These are phyloP conservation scores for Drosophila kanapiae DNA, from an alignment of 1,140 invertebrate species.

Conservation along the genomic window DNA sequence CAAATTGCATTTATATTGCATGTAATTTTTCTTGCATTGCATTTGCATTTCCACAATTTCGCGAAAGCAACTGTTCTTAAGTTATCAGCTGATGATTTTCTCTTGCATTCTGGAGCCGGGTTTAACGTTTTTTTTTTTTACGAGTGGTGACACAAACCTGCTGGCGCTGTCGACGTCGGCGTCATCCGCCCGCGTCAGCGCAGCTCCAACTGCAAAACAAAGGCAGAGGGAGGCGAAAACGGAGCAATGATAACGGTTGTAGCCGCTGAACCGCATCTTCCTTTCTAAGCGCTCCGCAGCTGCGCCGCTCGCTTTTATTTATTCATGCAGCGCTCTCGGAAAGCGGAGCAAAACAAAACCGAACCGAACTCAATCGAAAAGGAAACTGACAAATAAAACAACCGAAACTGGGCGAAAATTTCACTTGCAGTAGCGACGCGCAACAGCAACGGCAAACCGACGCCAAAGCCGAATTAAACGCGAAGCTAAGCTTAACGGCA, in stretches of 20 bases:
- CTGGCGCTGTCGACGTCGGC: constrained; percentile 20
- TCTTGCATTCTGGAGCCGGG: no score
- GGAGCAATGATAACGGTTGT: constrained; percentile 39
- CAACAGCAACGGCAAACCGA: constrained; percentile 9
- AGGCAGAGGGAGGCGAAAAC: constrained; percentile 24
- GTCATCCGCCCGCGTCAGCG: constrained; percentile 32
- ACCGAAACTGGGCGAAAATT: constrained; percentile 35
- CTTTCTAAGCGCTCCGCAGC: constrained; percentile 32
- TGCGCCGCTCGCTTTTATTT: constrained; percentile 41
- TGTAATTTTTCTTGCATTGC: not conserved
- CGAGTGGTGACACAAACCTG: constrained; percentile 48
- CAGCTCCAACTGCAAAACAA: constrained; percentile 40
- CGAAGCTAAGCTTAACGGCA: constrained; percentile 41
- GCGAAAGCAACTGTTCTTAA: constrained; percentile 15
- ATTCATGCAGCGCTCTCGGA: constrained; percentile 15
- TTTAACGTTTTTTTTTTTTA: not conserved
- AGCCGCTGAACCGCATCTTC: constrained; percentile 49
- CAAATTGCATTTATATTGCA: constrained; percentile 4
- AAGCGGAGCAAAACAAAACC: constrained; percentile 28
- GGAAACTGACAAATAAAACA: constrained; percentile 26
- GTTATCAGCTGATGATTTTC: not conserved
- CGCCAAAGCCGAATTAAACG: constrained; percentile 17
- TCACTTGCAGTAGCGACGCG: constrained; percentile 38
- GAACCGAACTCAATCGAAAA: constrained; percentile 14
- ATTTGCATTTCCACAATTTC: constrained; percentile 3